These are phyloP conservation scores for Eciton burchellii DNA, from an alignment of 1,140 invertebrate species.

Conservation along the genomic window DNA sequence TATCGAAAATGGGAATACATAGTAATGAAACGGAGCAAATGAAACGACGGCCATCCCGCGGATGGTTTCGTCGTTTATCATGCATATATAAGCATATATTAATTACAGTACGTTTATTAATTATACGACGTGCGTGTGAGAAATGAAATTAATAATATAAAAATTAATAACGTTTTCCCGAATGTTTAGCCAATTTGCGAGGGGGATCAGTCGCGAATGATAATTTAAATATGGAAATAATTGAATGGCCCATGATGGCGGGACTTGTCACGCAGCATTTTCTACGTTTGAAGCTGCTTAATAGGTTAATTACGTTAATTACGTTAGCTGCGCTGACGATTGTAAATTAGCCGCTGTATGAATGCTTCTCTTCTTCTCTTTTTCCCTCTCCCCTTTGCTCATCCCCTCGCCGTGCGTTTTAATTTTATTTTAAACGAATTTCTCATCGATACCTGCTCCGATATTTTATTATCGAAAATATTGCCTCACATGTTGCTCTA, in stretches of 20 bases:
- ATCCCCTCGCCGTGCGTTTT: neutral
- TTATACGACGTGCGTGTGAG: neutral
- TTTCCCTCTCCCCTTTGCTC: neutral
- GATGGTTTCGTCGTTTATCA: neutral
- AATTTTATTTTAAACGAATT: slow-evolving; percentile 47
- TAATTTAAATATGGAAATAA: slow-evolving; percentile 56
- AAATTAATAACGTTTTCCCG: slow-evolving; percentile 8
- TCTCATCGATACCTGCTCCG: slow-evolving; percentile 31
- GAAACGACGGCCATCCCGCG: too few species aligned
- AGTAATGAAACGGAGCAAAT: too few species aligned
- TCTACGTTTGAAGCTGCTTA: slow-evolving; percentile 29
- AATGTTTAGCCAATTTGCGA: slow-evolving; percentile 43
- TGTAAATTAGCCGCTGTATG: slow-evolving; percentile 5
- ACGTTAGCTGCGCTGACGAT: slow-evolving; percentile 16
- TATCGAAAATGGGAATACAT: too few species aligned
- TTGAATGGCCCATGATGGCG: slow-evolving; percentile 19
- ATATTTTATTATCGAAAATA: slow-evolving; percentile 24
- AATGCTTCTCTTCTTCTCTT: slow-evolving; percentile 3
- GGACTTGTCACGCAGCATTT: slow-evolving; percentile 12
- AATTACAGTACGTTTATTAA: slow-evolving; percentile 2
- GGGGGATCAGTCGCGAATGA: slow-evolving; percentile 14
- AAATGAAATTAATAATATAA: slow-evolving; percentile 35
- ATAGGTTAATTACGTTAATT: slow-evolving; percentile 46
- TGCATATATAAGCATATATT: neutral
- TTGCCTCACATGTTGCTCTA: too few species aligned